phyloP scores from a whole-genome alignment of 2,888 invertebrate genomes.

The Drosophila nigricruria region DNA sequence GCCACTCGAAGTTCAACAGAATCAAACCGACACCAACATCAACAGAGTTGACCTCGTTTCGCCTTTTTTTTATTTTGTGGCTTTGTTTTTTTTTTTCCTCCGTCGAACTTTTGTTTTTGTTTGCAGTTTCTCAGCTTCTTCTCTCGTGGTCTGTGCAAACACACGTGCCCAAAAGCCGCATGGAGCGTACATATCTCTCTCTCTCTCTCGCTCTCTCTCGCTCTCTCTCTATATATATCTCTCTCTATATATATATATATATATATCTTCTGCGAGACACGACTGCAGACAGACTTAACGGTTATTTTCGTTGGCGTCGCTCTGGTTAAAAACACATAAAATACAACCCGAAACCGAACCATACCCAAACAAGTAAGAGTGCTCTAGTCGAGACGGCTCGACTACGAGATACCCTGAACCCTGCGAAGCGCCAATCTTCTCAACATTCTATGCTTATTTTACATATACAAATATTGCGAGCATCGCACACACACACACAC shows the following conservation, averaged over 20 bases:
- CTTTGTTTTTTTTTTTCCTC: slow-evolving; percentile 1
- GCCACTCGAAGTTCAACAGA: slow-evolving; percentile 42
- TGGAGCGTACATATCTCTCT: not conserved
- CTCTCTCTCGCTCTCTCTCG: not conserved
- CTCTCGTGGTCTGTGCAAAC: slow-evolving; percentile 42
- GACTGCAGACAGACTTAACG: slow-evolving; percentile 52
- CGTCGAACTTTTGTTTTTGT: slow-evolving; percentile 62
- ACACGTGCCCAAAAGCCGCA: slow-evolving; percentile 53
- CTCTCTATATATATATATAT: not conserved
- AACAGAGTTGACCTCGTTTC: slow-evolving; percentile 58
- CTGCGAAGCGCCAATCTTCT: too few species aligned
- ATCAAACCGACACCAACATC: slow-evolving; percentile 25
- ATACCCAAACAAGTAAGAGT: too few species aligned
- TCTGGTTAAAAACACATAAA: slow-evolving; percentile 35
- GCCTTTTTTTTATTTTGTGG: slow-evolving; percentile 2
- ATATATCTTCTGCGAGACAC: slow-evolving; percentile 22
- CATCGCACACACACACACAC: too few species aligned
- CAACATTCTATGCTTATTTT: too few species aligned
- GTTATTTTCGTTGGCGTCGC: slow-evolving; percentile 47
- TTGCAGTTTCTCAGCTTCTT: slow-evolving; percentile 49
- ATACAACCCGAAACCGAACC: slow-evolving; percentile 11
- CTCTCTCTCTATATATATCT: not conserved
- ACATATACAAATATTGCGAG: too few species aligned
- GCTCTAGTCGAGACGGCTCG: too few species aligned
- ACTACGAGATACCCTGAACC: too few species aligned